Conservation (phyloP, 1,140 invertebrate species). For the Psix sp. region DNA sequence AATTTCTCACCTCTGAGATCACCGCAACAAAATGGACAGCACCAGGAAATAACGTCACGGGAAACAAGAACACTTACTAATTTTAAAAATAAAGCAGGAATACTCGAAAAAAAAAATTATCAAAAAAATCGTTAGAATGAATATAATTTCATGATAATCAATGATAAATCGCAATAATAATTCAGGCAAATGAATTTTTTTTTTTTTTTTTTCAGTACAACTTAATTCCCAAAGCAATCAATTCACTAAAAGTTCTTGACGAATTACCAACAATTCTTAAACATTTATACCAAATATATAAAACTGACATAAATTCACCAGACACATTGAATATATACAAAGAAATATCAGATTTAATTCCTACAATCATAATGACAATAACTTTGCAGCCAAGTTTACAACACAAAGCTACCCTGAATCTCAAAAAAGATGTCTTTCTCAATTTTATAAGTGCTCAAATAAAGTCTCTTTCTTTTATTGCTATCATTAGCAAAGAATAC, state of each 20-base stretch:
- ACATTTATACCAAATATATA: conserved; percentile 98
- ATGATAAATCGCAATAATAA: too few species aligned
- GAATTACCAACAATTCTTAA: conserved; percentile 98
- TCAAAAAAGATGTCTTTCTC: conserved; percentile 98
- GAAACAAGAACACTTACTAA: too few species aligned
- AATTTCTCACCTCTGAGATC: too few species aligned
- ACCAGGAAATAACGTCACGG: too few species aligned
- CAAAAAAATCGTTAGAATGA: too few species aligned
- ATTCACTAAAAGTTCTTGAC: conserved; percentile 96
- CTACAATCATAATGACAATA: conserved; percentile 95
- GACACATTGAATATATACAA: conserved; percentile 89
- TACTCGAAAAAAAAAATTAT: too few species aligned
- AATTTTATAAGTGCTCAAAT: conserved; percentile 99
- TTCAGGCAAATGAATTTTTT: too few species aligned
- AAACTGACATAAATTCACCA: conserved; percentile 68
- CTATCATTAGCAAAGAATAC: conserved; percentile 95
- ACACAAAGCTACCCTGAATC: conserved; percentile 86
- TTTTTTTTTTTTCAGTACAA: conserved; percentile 86
- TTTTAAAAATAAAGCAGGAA: too few species aligned
- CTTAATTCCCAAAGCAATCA: conserved; percentile 92
- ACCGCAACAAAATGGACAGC: too few species aligned
- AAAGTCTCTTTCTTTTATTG: conserved; percentile 95
- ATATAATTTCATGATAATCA: too few species aligned
- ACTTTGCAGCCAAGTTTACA: conserved; percentile 90
- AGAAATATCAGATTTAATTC: conserved; percentile 97